These are phyloP conservation scores for Epizoanthus fatuus DNA, from an alignment of 92 coral and sea anemone genomes.

Conservation along the genomic window DNA sequence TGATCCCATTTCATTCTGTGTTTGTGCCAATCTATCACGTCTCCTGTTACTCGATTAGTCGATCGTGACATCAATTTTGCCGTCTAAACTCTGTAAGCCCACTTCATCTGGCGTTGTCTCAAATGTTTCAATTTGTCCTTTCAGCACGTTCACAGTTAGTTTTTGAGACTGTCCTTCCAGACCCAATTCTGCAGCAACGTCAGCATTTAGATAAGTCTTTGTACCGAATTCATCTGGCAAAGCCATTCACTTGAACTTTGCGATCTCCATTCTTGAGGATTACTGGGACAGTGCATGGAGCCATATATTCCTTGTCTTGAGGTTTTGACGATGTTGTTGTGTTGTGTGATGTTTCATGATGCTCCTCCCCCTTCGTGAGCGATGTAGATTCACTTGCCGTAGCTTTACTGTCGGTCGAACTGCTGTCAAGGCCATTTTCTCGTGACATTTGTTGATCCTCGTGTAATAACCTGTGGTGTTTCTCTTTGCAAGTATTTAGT, in stretches of 20 bases:
- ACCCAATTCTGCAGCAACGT: conserved; percentile 60
- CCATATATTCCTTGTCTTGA: conserved; percentile 2
- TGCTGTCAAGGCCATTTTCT: too few species aligned
- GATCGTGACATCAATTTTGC: conserved; percentile 2
- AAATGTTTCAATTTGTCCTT: conserved; percentile 21
- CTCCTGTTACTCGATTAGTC: conserved; percentile 38
- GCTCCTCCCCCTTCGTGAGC: too few species aligned
- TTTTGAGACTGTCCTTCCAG: conserved; percentile 42
- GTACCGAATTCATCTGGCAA: conserved; percentile 69
- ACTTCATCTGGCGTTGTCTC: conserved; percentile 27
- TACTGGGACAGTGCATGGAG: conserved; percentile 62
- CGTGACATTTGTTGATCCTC: not conserved
- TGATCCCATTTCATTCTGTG: conserved; percentile 31
- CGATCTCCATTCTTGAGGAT: conserved; percentile 37
- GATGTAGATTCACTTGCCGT: too few species aligned
- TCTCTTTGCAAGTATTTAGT: conserved; percentile 43
- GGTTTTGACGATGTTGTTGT: conserved; percentile 1
- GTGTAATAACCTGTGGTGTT: conserved; percentile 61
- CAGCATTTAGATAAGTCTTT: conserved; percentile 63
- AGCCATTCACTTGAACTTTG: conserved; percentile 54
- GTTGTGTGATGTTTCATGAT: conserved; percentile 62
- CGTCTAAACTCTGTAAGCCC: conserved; percentile 25
- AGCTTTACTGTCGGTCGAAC: too few species aligned
- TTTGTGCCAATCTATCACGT: conserved; percentile 36
- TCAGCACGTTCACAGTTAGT: conserved; percentile 55